phyloP scores from a whole-genome alignment of 2,888 invertebrate genomes.

The Yponomeuta cagnagella region DNA sequence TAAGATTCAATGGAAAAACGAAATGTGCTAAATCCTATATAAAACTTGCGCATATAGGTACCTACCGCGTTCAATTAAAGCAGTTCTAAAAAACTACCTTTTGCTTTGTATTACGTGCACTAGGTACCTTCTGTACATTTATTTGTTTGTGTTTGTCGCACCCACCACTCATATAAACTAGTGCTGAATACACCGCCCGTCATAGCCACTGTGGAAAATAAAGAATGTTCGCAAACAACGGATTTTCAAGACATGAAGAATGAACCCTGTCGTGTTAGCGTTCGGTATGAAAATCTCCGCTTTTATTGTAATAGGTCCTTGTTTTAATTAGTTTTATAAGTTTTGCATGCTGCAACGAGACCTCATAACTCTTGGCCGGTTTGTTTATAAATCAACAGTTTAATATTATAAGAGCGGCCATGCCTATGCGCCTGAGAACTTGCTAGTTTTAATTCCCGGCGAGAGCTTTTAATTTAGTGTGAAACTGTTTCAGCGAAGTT shows the following conservation, averaged over 20 bases:
- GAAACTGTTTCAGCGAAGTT: constrained; percentile 57
- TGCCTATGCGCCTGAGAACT: constrained; percentile 60
- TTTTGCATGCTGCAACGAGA: constrained; percentile 4
- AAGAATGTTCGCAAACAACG: constrained; percentile 5
- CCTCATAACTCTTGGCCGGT: constrained; percentile 38
- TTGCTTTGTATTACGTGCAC: background rate
- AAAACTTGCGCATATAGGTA: no score
- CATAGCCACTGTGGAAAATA: constrained; percentile 5
- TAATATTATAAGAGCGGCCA: constrained; percentile 59
- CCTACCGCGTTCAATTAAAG: no score
- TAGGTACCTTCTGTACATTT: background rate
- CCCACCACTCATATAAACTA: constrained; percentile 51
- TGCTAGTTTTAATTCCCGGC: constrained; percentile 56
- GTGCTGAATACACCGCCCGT: constrained; percentile 16
- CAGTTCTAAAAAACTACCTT: no score
- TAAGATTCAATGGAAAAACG: no score
- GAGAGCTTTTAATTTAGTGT: constrained; percentile 62
- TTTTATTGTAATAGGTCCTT: background rate
- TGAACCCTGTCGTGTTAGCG: background rate
- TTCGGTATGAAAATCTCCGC: background rate
- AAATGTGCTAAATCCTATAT: no score
- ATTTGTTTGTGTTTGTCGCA: background rate
- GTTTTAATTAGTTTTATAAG: background rate
- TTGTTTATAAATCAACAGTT: constrained; percentile 61
- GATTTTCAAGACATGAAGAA: background rate